Evolutionary conservation across 1,140 invertebrate genomes (phyloP).

Genomic region (Drosophila bifasciata): DNA sequence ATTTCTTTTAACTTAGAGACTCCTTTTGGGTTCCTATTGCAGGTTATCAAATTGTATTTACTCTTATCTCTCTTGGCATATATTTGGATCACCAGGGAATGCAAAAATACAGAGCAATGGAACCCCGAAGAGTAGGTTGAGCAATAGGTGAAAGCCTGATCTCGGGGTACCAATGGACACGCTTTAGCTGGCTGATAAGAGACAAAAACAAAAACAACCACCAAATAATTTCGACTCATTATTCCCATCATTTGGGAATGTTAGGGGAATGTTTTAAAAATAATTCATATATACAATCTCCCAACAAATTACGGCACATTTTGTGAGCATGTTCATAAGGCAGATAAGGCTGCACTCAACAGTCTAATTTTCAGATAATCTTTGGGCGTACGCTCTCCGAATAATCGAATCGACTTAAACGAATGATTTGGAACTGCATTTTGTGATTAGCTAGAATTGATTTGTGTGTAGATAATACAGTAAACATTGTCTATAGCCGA

Average conservation of each 20-base stretch:
- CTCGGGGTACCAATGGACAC: slow-evolving; percentile 16
- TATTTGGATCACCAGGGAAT: neutral
- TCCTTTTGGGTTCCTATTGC: too few species aligned
- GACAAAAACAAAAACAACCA: neutral
- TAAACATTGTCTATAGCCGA: slow-evolving; percentile 6
- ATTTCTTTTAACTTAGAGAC: too few species aligned
- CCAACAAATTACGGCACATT: neutral
- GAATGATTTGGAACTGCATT: slow-evolving; percentile 21
- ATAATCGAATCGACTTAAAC: slow-evolving; percentile 20
- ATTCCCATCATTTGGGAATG: neutral
- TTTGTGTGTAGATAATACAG: slow-evolving; percentile 36
- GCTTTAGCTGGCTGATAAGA: slow-evolving; percentile 32
- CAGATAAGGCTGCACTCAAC: slow-evolving; percentile 42
- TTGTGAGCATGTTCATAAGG: slow-evolving; percentile 5
- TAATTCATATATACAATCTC: slow-evolving; percentile 30
- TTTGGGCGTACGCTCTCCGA: neutral
- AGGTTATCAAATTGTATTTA: too few species aligned
- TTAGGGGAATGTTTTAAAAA: slow-evolving; percentile 42
- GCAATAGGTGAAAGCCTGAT: slow-evolving; percentile 22
- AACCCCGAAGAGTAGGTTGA: slow-evolving; percentile 18
- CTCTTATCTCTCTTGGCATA: too few species aligned
- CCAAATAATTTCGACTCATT: slow-evolving; percentile 2
- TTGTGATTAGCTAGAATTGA: slow-evolving; percentile 27
- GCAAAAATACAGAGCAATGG: neutral
- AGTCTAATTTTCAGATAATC: slow-evolving; percentile 22